Percentiles rank a stretch among this genome's conserved stretches.
Conservation (phyloP, 2,113 vertebrate species). For the Gobio gobio region DNA sequence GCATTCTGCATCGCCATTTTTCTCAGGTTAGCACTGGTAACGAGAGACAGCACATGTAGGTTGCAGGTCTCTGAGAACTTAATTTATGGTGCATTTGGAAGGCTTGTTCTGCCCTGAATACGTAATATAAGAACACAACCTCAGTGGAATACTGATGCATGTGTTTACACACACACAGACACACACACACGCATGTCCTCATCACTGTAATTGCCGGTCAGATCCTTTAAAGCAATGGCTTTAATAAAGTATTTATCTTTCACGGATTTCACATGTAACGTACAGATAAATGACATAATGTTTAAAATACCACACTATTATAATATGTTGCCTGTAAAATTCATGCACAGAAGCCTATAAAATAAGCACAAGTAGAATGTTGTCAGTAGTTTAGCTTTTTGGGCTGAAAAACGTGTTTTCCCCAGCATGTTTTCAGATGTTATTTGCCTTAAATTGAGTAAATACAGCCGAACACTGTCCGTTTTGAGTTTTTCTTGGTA, state of each 20-base stretch:
- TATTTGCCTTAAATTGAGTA: not conserved
- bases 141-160: conserved; percentile 80
- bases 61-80: conserved; percentile 65
- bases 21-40: conserved; percentile 55
- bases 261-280: not conserved
- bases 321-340: not conserved
- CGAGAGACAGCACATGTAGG: conserved; percentile 65
- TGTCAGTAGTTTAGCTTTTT: not conserved
- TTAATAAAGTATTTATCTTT: conserved; percentile 17
- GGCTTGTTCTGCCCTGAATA: conserved; percentile 76
- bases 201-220: not conserved
- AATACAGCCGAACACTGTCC: not conserved
- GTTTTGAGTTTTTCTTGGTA: not conserved
- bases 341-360: not conserved
- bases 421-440: not conserved
- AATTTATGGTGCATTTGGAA: conserved; percentile 80
- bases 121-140: conserved; percentile 75
- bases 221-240: not conserved
- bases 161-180: conserved; percentile 62
- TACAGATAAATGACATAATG: conserved; percentile 25
- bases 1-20: conserved; percentile 8
- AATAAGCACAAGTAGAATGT: not conserved
- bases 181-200: not conserved
- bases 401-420: not conserved
- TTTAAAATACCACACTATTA: conserved; percentile 31